phyloP scores from a whole-genome alignment of 2,113 vertebrate genomes.

The Pseudopipra pipra region DNA sequence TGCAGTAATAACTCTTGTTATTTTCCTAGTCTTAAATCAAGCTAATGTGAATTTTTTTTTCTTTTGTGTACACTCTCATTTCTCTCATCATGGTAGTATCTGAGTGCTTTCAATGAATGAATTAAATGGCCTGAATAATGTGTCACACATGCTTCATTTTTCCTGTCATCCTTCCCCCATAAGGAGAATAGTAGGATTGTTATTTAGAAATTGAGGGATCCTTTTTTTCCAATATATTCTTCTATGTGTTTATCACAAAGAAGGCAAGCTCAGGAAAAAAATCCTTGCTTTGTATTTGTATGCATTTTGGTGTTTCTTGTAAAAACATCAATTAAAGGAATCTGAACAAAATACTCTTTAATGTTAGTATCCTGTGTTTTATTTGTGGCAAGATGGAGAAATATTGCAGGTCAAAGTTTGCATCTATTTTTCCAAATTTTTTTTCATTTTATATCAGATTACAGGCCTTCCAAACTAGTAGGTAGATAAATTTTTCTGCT shows the following conservation, averaged over 20 bases:
- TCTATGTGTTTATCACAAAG: not conserved
- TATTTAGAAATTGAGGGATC: not conserved
- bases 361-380: not conserved
- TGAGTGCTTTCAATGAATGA: not conserved
- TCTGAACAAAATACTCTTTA: not conserved
- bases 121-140: not conserved
- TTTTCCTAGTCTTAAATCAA: not conserved
- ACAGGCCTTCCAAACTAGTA: not conserved
- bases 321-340: not conserved
- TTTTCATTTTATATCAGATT: not conserved
- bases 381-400: not conserved
- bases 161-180: not conserved
- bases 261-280: not conserved
- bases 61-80: not conserved
- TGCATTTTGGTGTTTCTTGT: not conserved
- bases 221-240: not conserved
- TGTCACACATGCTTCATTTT: not conserved
- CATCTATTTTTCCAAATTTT: not conserved
- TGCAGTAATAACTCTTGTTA: not conserved
- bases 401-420: not conserved
- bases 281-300: not conserved
- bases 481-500: not conserved
- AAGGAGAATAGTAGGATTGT: not conserved
- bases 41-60: not conserved
- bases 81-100: not conserved